Conservation (phyloP, 1,140 invertebrate species). For the Linepithema humile region DNA sequence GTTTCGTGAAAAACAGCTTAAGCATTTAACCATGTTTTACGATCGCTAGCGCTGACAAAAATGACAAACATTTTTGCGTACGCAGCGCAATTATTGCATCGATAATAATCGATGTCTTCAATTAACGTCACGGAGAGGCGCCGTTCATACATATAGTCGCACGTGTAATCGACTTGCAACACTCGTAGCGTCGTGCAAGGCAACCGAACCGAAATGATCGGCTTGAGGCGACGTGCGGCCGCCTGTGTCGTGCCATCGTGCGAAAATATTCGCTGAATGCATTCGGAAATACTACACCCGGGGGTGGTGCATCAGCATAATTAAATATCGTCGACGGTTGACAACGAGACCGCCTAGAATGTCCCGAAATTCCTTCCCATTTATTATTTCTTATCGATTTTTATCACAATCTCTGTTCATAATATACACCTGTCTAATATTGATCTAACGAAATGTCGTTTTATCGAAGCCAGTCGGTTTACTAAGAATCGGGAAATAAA, state of each 20-base stretch:
- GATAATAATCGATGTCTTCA: constrained; percentile 14
- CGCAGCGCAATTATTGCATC: not conserved
- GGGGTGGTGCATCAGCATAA: constrained; percentile 52
- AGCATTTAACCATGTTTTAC: not conserved
- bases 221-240: not conserved
- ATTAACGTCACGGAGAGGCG: constrained; percentile 17
- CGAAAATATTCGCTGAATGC: constrained; percentile 60
- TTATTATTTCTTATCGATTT: not conserved
- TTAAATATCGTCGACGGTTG: constrained; percentile 37
- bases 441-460: not conserved
- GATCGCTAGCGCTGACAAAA: not conserved
- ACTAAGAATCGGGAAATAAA: not conserved
- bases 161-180: constrained; percentile 24
- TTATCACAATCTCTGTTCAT: not conserved
- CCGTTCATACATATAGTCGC: not conserved
- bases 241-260: constrained; percentile 9
- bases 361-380: constrained; percentile 30
- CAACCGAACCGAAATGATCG: constrained; percentile 10
- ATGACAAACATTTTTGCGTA: not conserved
- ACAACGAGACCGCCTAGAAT: not conserved
- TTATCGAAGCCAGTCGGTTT: not conserved
- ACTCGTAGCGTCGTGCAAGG: not conserved
- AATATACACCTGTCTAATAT: not conserved
- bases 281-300: constrained; percentile 53
- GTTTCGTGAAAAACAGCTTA: not conserved